Evolutionary conservation across 2,888 invertebrate species (phyloP), one percentile per base, ranked within the genome.

Genomic region (Eupelmus urozonus): DNA sequence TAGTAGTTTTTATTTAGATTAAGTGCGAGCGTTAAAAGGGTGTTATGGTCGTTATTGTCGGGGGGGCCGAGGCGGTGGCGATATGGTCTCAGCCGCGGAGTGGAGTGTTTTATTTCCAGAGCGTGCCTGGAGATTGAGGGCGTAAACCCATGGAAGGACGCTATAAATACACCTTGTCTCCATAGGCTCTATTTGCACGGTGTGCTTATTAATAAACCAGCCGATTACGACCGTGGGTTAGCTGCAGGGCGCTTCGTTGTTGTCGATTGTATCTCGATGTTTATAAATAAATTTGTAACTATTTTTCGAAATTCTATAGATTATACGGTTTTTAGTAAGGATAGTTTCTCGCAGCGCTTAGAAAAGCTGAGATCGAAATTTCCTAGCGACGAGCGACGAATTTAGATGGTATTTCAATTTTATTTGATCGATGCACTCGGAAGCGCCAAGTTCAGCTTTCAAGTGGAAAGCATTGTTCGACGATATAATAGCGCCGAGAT

Each of bases 111-210:
- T 25, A 45, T 65, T 73, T 73, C 57, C 40, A 25, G 42, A 57
- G n/a, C n/a, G n/a, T 42, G 20, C 11, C 65, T 57, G 29, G 65
- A 73, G 55, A 34, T 59, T 57, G 57, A 74, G 74, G 74, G 74
- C 74, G 74, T 66, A 74, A 74, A 74, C 65, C 74, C 40, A 45
- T 66, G 57, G 49, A 34, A 18, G 51, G 40, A 20, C 23, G 63
- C 74, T 74, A 74, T 74, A 74, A 74, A 74, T 74, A 74, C 51
- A 66, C 13, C 4, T 34, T 27, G 69, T 57, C 55, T 55, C 25
- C 18, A 45, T 18, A 45, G 13, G 13, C 11, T 9, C 23, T 40
- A 23, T 42, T 42, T 57, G n/a, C 23, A 25, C n/a, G 9, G 23
- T 25, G 4, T 9, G 69, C 7, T 55, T 57, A 57, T 57, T 69